These are phyloP conservation scores for Coracias cyanogaster DNA, from an alignment of 2,797 vertebrate species.

Conservation along the genomic window DNA sequence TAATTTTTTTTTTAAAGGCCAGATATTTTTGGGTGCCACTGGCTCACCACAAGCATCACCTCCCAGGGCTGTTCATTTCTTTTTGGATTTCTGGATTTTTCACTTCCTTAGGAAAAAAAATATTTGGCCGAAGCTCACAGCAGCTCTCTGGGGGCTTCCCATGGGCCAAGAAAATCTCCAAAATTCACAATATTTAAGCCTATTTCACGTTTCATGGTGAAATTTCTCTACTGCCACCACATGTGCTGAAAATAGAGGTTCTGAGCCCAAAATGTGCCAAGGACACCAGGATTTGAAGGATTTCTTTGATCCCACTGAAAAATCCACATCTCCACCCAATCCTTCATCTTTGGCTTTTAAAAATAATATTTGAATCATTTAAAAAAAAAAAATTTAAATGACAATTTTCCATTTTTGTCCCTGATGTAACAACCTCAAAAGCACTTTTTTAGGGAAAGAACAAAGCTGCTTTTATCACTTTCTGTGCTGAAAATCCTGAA, in stretches of 20 bases:
- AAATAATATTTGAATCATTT: not conserved
- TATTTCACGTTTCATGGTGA: accelerated
- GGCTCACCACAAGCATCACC: too few species aligned
- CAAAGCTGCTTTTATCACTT: not conserved
- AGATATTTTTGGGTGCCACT: too few species aligned
- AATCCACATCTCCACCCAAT: not conserved
- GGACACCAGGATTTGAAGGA: not conserved
- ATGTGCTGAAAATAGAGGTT: accelerated
- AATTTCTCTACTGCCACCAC: accelerated
- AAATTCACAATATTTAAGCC: not conserved
- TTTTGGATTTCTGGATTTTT: too few species aligned
- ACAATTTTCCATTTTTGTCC: not conserved
- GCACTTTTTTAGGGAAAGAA: accelerated
- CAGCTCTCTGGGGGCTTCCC: not conserved
- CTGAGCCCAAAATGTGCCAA: not conserved
- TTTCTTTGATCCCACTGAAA: not conserved
- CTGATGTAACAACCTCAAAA: not conserved
- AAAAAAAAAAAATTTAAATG: not conserved
- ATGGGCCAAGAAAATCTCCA: not conserved
- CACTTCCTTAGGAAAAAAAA: not conserved
- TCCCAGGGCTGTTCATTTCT: too few species aligned
- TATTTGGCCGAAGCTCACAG: not conserved
- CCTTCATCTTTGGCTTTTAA: accelerated
- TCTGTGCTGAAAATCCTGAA: not conserved
- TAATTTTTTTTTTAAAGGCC: too few species aligned